Percentiles rank a stretch among this genome's conserved stretches.
These are phyloP conservation scores for Amblyopsis hoosieri DNA, from an alignment of 2,797 vertebrate species.

Conservation along the genomic window DNA sequence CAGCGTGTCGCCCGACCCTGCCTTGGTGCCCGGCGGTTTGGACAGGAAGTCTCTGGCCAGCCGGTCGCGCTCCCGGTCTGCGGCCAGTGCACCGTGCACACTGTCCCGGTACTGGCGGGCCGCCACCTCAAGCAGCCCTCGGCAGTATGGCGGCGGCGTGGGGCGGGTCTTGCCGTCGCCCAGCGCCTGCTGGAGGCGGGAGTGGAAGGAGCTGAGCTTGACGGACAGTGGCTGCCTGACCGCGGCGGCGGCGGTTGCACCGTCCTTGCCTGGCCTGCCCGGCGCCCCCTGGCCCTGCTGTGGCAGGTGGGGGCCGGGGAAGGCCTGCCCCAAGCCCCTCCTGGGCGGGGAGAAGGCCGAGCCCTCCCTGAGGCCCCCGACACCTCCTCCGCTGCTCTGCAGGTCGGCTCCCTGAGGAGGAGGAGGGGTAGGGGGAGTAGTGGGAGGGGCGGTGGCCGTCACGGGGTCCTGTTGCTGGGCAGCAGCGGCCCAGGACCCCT, in stretches of 20 bases:
- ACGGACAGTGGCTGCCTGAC: slow-evolving; percentile 60
- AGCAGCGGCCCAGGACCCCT: slow-evolving; percentile 74
- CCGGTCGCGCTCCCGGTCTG: slow-evolving; percentile 76
- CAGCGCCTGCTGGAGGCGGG: slow-evolving; percentile 86
- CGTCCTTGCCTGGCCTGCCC: slow-evolving; percentile 70
- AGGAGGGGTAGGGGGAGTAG: too few relatives aligned
- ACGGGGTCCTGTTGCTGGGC: slow-evolving; percentile 52
- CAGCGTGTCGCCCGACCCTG: slow-evolving; percentile 82
- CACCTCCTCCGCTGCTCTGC: slow-evolving; percentile 52
- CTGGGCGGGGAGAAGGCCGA: slow-evolving; percentile 93
- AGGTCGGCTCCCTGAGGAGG: slow-evolving; percentile 70
- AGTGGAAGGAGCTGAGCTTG: slow-evolving; percentile 88
- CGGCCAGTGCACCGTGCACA: slow-evolving; percentile 75
- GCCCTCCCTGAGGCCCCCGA: slow-evolving; percentile 76
- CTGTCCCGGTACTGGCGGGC: slow-evolving; percentile 87
- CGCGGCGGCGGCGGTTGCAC: slow-evolving; percentile 5
- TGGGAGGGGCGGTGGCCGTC: slow-evolving; percentile 38
- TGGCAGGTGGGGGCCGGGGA: slow-evolving; percentile 61
- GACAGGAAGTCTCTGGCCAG: slow-evolving; percentile 81
- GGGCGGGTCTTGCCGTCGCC: slow-evolving; percentile 69
- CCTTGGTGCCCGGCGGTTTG: slow-evolving; percentile 85
- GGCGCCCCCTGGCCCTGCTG: slow-evolving; percentile 40
- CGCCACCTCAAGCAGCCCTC: slow-evolving; percentile 86
- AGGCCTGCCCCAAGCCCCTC: slow-evolving; percentile 81
- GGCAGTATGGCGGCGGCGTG: slow-evolving; percentile 82